These are phyloP conservation scores for Sakesphorus luctuosus DNA, from an alignment of 2,113 vertebrate genomes.

Conservation along the genomic window DNA sequence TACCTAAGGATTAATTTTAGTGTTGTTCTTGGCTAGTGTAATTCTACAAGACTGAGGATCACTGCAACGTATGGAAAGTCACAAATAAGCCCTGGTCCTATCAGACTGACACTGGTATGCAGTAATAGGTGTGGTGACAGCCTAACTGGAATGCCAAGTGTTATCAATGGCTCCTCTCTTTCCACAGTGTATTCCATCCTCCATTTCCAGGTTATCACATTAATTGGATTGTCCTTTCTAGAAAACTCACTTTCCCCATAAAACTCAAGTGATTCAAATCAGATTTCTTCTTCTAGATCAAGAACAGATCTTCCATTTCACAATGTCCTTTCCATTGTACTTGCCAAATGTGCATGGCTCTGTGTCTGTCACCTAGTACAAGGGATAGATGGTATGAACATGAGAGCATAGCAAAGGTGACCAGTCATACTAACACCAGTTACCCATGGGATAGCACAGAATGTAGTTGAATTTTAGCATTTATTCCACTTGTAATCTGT, in stretches of 20 bases:
- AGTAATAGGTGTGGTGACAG: neutral
- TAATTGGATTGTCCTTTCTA: neutral
- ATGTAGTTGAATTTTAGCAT: neutral
- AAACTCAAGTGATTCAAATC: neutral
- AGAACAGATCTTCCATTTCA: neutral
- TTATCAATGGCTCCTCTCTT: neutral
- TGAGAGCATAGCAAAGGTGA: neutral
- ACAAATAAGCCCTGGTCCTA: neutral
- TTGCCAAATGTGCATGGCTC: neutral
- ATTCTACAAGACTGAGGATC: neutral
- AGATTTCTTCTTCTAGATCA: neutral
- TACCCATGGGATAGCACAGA: neutral
- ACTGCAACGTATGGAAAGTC: neutral
- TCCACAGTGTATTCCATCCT: neutral
- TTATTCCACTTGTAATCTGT: neutral
- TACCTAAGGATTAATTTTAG: neutral
- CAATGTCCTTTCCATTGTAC: neutral
- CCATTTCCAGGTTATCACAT: neutral
- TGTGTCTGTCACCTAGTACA: neutral
- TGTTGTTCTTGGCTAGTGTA: neutral
- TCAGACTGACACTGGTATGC: neutral
- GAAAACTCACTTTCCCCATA: neutral
- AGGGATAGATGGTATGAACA: neutral
- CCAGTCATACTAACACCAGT: neutral
- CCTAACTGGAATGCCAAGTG: neutral